phyloP scores from a whole-genome alignment of 2,797 vertebrate genomes.

The Megaceryle alcyon region DNA sequence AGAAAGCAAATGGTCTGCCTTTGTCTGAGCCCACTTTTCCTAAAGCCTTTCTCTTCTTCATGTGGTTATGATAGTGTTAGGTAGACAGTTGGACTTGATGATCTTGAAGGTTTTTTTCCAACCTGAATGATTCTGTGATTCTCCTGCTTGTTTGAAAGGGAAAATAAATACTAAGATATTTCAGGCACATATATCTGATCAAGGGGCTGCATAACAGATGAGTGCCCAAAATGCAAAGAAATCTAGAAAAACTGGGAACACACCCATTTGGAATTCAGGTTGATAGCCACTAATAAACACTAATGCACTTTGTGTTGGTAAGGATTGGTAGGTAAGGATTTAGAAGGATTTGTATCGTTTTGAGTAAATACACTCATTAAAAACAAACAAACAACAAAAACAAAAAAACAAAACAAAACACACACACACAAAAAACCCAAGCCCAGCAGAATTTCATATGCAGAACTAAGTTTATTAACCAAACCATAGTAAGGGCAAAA shows the following conservation, averaged over 20 bases:
- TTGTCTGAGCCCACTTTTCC: not conserved
- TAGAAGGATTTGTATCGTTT: not conserved
- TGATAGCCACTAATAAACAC: not conserved
- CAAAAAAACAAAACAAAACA: too few species aligned
- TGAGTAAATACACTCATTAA: not conserved
- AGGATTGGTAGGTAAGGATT: not conserved
- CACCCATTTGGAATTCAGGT: not conserved
- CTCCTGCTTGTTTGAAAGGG: too few species aligned
- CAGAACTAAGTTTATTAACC: not conserved
- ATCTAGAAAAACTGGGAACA: not conserved
- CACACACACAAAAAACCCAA: too few species aligned
- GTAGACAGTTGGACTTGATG: too few species aligned
- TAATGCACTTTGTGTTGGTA: not conserved
- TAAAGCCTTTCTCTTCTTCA: not conserved
- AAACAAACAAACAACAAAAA: too few species aligned
- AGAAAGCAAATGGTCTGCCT: not conserved
- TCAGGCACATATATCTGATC: not conserved
- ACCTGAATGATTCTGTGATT: too few species aligned
- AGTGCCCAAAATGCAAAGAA: not conserved
- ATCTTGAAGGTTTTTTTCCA: too few species aligned
- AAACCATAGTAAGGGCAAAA: not conserved
- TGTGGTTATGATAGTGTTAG: too few species aligned
- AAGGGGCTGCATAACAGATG: not conserved
- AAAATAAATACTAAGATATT: too few species aligned
- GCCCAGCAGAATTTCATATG: not conserved